These are phyloP conservation scores for Drosophila lini DNA, from an alignment of 1,140 invertebrate species.

Conservation along the genomic window DNA sequence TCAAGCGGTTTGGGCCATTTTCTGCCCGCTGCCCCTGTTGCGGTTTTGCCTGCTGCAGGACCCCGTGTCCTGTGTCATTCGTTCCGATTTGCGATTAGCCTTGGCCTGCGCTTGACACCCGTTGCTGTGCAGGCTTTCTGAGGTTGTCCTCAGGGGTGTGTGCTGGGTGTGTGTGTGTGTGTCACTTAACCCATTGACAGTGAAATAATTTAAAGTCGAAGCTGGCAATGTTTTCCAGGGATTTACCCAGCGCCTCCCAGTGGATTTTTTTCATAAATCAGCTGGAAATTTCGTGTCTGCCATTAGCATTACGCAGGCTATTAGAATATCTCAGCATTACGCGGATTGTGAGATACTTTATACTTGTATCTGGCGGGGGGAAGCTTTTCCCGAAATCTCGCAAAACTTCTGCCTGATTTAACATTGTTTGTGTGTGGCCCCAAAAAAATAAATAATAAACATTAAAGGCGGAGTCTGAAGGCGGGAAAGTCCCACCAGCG, in stretches of 20 bases:
- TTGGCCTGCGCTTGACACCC: conserved; percentile 26
- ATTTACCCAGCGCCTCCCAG: background rate
- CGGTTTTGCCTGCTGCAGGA: conserved; percentile 29
- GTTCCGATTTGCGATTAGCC: conserved; percentile 60
- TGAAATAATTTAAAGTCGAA: conserved; percentile 17
- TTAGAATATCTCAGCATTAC: conserved; percentile 73
- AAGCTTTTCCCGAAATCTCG: conserved; percentile 63
- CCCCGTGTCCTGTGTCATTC: conserved; percentile 52
- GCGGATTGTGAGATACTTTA: conserved; percentile 1
- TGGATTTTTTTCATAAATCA: conserved; percentile 61
- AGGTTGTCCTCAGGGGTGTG: background rate
- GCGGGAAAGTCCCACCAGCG: background rate
- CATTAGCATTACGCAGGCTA: conserved; percentile 72
- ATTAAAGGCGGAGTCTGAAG: conserved; percentile 15
- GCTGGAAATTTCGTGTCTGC: conserved; percentile 33
- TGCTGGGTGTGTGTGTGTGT: background rate
- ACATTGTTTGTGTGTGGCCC: conserved; percentile 37
- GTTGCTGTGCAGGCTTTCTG: background rate
- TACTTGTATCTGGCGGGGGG: no score
- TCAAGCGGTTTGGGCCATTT: conserved; percentile 11
- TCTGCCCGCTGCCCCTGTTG: conserved; percentile 5
- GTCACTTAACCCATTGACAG: conserved; percentile 60
- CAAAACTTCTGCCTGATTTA: conserved; percentile 76
- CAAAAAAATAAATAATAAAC: conserved; percentile 40
- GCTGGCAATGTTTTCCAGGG: background rate